Base-by-base conservation (phyloP, 2,113 vertebrate species). In the Spea bombifrons region DNA sequence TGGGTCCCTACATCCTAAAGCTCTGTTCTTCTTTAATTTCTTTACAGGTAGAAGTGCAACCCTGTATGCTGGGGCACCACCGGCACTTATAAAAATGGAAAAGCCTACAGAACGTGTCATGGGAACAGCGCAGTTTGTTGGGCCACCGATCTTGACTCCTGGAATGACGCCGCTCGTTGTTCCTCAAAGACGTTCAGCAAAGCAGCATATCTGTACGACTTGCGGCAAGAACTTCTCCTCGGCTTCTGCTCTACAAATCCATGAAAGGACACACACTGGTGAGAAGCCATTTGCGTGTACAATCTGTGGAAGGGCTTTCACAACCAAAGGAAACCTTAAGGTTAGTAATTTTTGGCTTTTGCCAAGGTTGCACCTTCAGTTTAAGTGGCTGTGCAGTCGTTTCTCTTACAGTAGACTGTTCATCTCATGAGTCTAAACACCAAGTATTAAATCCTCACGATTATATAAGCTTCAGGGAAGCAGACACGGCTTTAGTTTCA, bases 251-350 rank as follows among this genome's bases (percentile, higher is more conserved):
- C 89, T 99, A 72, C 97, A 99, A 92, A 99, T 98, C 73, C 97
- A 99, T 0, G 96, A 99, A 82, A 93, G 97, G 45, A 99, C 97
- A 1, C 97, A 99, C 75, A 98, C 97, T 0, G 97, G 97, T 3
- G 97, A 99, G 89, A 99, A 99, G 87, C 97, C 97, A 0, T 99
- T 98, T 17, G 96, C 91, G 44, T 99, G 97, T 83, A 95, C 92
- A 82, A 92, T 98, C 71, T 99, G 97, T 59, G 95, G 95, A 70
- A 90, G 96, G 71, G 97, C 97, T 5, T 99, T 99, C 52, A 98
- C 97, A 78, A 99, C 97, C 0, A 99, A 99, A 73, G 97, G 97
- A 82, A 99, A 99, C 84, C 88, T 99, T 8, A 99, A 99, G 94
- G 97, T 97, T 85, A 76, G 55, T n/a, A 7, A 48, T 45, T 4